These are phyloP conservation scores for Hofmannophila pseudospretella DNA, from an alignment of 2,888 invertebrate genomes.

Conservation along the genomic window DNA sequence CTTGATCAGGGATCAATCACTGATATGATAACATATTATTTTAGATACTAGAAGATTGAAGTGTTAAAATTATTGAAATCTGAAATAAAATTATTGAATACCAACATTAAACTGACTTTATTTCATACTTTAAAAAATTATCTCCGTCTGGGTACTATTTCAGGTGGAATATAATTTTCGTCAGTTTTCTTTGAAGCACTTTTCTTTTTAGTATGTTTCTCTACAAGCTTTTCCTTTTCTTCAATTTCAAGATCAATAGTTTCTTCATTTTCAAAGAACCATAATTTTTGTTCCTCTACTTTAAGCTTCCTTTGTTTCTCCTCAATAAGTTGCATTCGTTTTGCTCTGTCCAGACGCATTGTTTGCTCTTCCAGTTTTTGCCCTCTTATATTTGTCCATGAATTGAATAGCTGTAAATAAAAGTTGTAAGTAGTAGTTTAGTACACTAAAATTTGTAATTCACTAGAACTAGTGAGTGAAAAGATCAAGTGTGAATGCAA, in stretches of 20 bases:
- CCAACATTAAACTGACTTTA: too few species aligned
- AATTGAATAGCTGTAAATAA: slow-evolving; percentile 69
- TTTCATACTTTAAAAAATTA: slow-evolving; percentile 22
- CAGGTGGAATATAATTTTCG: slow-evolving; percentile 85
- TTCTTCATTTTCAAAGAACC: slow-evolving; percentile 91
- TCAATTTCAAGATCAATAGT: slow-evolving; percentile 84
- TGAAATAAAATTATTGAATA: too few species aligned
- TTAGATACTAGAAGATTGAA: too few species aligned
- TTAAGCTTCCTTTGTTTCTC: slow-evolving; percentile 76
- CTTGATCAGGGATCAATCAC: too few species aligned
- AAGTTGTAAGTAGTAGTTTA: too few species aligned
- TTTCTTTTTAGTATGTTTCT: slow-evolving; percentile 51
- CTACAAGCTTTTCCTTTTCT: slow-evolving; percentile 65
- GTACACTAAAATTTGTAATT: too few species aligned
- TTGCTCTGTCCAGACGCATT: slow-evolving; percentile 76
- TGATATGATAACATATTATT: too few species aligned
- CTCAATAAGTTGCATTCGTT: slow-evolving; percentile 54
- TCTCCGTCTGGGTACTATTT: slow-evolving; percentile 69
- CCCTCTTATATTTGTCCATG: slow-evolving; percentile 79
- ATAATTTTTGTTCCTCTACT: slow-evolving; percentile 80
- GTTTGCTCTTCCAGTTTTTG: slow-evolving; percentile 79
- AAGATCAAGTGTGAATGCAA: too few species aligned
- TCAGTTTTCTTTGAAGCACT: slow-evolving; percentile 66
- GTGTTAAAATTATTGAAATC: too few species aligned
- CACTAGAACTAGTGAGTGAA: too few species aligned